Base-by-base conservation (phyloP, 2,113 vertebrate species). In the Protobothrops flavoviridis region DNA sequence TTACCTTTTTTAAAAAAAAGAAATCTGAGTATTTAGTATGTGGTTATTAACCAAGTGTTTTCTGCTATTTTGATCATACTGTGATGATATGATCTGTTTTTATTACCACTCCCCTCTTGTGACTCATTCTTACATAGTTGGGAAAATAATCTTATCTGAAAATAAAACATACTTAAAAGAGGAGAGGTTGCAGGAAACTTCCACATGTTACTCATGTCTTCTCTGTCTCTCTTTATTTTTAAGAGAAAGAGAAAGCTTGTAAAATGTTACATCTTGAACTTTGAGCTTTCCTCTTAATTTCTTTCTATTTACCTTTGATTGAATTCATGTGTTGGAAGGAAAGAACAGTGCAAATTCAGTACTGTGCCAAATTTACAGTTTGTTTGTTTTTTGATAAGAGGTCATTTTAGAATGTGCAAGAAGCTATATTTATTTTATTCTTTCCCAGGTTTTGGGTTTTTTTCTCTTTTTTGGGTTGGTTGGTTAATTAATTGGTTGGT, bases 261-360 rank as follows among this genome's bases (percentile, higher is more conserved):
- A 61, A 92, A 94, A 61, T 57, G 15, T 61, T 93, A 50, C 48
- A 93, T 57, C 39, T 92, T 88, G 89, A 90, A 86, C 43, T 88
- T 55, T 56, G 11, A 59, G 0, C 0, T 88, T 6, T 2, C 2
- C 45, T 93, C 74, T 21, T 55, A 50, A 50, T 89, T 69, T 57
- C 20, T 56, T 29, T 93, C 23, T 88, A 91, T 87, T 52, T 52
- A 13, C 74, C 21, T 39, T 81, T 21, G 74, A 81, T 81, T 81
- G 74, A 81, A 91, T 93, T 39, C 33, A 91, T 45, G 53, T 7
- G 56, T 69, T 88, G 15, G 23, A 26, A n/a, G 29, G 87, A 91
- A 94, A 86, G 96, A 92, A 90, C 91, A 85, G 87, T 86, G 93
- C 89, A 95, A 93, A 93, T 92, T 92, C 43, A 74, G 29, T 74